A percentile compares a stretch with the other conserved stretches of the same genome.
Conservation (phyloP, 2,113 vertebrate species). For the Crotalus tigris region DNA sequence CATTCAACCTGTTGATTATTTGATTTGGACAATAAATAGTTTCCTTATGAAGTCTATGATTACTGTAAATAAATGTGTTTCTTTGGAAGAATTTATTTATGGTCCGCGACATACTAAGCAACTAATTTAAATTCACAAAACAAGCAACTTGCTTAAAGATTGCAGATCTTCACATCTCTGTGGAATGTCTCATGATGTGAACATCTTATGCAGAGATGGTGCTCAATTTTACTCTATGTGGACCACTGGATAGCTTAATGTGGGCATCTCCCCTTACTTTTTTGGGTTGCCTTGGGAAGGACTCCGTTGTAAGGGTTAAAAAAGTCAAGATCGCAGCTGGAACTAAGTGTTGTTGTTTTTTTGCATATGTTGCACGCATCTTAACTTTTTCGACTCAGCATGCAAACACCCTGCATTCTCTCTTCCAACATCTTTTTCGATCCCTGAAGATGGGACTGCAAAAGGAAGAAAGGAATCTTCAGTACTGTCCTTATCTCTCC, state of each 20-base stretch:
- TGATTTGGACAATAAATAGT: neutral
- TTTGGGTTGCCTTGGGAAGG: neutral
- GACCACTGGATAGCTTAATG: neutral
- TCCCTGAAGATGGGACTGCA: neutral
- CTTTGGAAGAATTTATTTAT: neutral
- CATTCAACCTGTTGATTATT: neutral
- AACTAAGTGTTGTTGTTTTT: neutral
- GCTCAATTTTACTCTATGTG: neutral
- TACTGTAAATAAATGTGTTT: neutral
- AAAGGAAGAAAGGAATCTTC: neutral
- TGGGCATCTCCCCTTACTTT: neutral
- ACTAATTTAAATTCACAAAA: conserved; percentile 7
- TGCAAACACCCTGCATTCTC: neutral
- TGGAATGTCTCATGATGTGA: neutral
- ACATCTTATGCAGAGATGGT: neutral
- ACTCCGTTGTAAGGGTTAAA: neutral
- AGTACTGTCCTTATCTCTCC: neutral
- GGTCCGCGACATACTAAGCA: neutral
- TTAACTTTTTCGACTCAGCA: neutral
- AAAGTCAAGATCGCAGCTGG: neutral
- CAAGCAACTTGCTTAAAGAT: neutral
- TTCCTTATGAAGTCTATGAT: neutral
- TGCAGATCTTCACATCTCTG: neutral
- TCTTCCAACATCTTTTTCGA: neutral
- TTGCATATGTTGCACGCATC: neutral